These are phyloP conservation scores for Mirounga angustirostris DNA, from an alignment of 2,113 vertebrate species.

Conservation along the genomic window DNA sequence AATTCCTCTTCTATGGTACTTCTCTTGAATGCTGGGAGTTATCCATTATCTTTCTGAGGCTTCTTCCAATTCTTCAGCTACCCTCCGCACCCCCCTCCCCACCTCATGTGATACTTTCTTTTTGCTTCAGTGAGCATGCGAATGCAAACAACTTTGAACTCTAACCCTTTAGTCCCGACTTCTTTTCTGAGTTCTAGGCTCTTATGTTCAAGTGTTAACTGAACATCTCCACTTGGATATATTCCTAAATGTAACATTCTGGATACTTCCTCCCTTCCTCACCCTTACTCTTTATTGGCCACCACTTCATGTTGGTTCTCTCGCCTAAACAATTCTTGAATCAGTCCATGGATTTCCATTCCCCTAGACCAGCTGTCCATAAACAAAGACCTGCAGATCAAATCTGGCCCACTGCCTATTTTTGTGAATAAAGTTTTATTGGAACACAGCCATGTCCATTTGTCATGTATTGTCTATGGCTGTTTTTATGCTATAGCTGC, in stretches of 20 bases:
- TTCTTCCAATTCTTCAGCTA: background rate
- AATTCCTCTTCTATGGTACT: background rate
- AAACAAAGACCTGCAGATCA: background rate
- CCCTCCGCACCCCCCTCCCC: background rate
- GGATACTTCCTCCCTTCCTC: background rate
- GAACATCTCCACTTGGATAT: background rate
- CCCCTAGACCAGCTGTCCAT: too few relatives aligned
- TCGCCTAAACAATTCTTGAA: background rate
- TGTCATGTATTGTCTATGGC: background rate
- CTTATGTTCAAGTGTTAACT: background rate
- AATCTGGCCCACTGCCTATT: background rate
- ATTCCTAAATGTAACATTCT: background rate
- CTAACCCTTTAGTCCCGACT: background rate
- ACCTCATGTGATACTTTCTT: rapidly evolving
- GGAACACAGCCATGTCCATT: background rate
- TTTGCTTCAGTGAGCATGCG: background rate
- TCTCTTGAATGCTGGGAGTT: background rate
- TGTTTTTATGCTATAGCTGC: background rate
- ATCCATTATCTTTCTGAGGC: background rate
- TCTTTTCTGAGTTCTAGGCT: background rate
- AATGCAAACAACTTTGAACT: background rate
- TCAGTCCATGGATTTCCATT: background rate
- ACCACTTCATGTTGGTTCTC: background rate
- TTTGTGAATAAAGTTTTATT: background rate
- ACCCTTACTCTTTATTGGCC: too few relatives aligned